A percentile compares a stretch with the other conserved stretches of the same genome.
Evolutionary conservation across 2,888 invertebrate species (phyloP).

Genomic region (Dusona sp.): DNA sequence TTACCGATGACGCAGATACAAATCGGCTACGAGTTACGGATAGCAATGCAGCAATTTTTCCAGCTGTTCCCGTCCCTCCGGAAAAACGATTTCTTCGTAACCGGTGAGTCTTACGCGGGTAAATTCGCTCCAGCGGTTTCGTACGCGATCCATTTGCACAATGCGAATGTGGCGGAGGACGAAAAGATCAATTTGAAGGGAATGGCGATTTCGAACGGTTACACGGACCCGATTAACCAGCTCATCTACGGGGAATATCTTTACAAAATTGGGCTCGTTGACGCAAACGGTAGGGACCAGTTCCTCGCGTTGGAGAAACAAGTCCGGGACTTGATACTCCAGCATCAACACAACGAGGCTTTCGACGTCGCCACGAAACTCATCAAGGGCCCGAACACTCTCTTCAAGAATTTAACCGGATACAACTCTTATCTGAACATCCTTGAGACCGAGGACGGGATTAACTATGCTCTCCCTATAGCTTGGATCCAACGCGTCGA

Average conservation of each 20-base stretch:
- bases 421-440: constrained; percentile 91
- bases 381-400: constrained; percentile 89
- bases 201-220: constrained; percentile 92
- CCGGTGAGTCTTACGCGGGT: constrained; percentile 96
- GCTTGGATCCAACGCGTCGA: constrained; percentile 80
- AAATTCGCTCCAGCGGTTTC: constrained; percentile 92
- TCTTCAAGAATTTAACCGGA: constrained; percentile 91
- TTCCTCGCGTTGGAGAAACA: constrained; percentile 88
- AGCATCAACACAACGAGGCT: constrained; percentile 89
- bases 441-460: background rate
- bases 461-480: background rate
- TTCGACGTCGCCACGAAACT: constrained; percentile 90
- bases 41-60: constrained; percentile 93
- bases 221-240: constrained; percentile 92
- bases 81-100: constrained; percentile 92
- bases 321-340: constrained; percentile 87
- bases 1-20: constrained; percentile 92
- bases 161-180: constrained; percentile 85
- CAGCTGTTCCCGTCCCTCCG: constrained; percentile 91
- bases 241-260: constrained; percentile 92
- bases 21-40: constrained; percentile 92
- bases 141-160: constrained; percentile 90
- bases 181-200: constrained; percentile 91
- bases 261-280: constrained; percentile 91
- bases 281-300: constrained; percentile 87